phyloP scores from a whole-genome alignment of 2,113 vertebrate species.

The Bucco capensis region DNA sequence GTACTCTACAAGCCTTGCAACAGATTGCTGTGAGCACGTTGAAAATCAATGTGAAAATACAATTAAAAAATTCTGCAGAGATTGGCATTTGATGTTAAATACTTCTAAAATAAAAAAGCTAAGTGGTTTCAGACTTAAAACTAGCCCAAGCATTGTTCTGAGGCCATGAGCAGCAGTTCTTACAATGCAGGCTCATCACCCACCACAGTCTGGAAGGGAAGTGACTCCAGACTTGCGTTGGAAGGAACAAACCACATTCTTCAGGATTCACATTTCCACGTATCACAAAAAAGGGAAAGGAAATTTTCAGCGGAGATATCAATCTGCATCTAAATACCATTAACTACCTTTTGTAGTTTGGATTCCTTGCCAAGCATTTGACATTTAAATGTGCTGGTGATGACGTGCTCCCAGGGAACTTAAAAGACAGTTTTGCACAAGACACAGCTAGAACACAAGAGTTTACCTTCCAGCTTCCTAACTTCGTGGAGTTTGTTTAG shows the following conservation, averaged over 20 bases:
- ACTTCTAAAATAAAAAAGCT: not conserved
- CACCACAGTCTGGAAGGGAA: not conserved
- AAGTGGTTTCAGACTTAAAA: slow-evolving; percentile 11
- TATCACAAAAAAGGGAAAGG: not conserved
- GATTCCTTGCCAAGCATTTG: slow-evolving; percentile 19
- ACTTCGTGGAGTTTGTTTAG: not conserved
- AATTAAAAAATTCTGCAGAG: not conserved
- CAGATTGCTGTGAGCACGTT: not conserved
- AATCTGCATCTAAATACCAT: slow-evolving; percentile 23
- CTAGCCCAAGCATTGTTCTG: not conserved
- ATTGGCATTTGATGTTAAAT: not conserved
- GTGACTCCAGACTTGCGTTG: not conserved
- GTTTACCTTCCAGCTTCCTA: not conserved
- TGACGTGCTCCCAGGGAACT: not conserved
- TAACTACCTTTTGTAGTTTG: slow-evolving; percentile 35
- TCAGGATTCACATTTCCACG: not conserved
- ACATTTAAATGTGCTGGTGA: slow-evolving; percentile 26
- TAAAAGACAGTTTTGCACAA: not conserved
- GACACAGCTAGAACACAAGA: not conserved
- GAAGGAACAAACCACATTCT: not conserved
- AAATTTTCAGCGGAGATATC: slow-evolving; percentile 30
- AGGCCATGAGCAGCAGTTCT: not conserved
- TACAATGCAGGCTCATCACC: not conserved
- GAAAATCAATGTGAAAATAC: not conserved
- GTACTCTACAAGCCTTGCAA: not conserved